These are phyloP conservation scores for Ispidina picta DNA, from an alignment of 2,797 vertebrate species.

Conservation along the genomic window DNA sequence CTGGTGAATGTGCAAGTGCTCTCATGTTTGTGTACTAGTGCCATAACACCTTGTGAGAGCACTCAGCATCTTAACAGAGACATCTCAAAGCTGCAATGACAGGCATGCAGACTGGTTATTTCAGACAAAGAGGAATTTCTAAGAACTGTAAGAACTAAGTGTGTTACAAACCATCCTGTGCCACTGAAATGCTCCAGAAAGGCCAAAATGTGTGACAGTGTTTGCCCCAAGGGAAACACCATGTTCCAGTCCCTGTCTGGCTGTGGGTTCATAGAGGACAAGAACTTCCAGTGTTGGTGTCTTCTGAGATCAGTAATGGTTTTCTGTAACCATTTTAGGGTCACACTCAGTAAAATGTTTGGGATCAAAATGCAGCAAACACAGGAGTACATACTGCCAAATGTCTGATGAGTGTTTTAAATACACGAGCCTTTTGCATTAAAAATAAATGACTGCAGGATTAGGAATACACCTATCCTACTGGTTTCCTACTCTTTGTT, in stretches of 20 bases:
- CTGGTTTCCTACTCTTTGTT: background rate
- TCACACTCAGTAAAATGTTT: background rate
- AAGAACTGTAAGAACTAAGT: background rate
- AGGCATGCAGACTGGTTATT: background rate
- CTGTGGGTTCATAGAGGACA: background rate
- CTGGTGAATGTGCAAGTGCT: constrained; percentile 59
- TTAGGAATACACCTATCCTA: background rate
- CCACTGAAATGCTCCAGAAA: background rate
- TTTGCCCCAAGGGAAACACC: background rate
- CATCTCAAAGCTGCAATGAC: constrained; percentile 7
- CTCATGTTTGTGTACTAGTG: constrained; percentile 55
- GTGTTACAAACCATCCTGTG: background rate
- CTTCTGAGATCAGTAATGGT: background rate
- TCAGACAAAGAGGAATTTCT: constrained; percentile 6
- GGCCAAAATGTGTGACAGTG: background rate
- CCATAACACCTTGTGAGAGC: constrained; percentile 53
- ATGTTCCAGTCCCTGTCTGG: background rate
- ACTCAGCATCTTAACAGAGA: constrained; percentile 13
- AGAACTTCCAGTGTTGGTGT: background rate
- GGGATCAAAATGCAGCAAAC: background rate
- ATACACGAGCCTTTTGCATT: background rate
- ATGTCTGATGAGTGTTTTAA: background rate
- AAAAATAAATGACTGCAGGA: background rate
- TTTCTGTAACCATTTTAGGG: background rate
- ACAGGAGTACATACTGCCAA: fast-evolving